phyloP scores from a whole-genome alignment of 2,888 invertebrate species.

The Macrophya alboannulata region DNA sequence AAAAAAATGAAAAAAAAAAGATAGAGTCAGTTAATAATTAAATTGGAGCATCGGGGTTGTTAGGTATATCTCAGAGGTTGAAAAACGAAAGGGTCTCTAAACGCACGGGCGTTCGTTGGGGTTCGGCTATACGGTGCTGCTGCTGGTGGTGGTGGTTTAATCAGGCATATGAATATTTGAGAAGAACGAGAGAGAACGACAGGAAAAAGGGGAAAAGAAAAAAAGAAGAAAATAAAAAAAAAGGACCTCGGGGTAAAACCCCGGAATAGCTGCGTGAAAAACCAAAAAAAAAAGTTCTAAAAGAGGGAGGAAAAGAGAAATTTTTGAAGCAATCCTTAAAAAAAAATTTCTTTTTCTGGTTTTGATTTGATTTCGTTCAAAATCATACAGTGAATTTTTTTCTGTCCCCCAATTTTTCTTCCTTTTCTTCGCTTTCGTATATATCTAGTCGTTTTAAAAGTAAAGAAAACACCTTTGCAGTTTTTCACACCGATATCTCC shows the following conservation, averaged over 20 bases:
- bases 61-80: neutral
- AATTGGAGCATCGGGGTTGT: neutral
- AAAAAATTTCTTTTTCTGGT: neutral
- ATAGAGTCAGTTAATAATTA: slow-evolving; percentile 9
- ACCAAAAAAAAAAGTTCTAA: neutral
- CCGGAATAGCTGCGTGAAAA: neutral
- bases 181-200: neutral
- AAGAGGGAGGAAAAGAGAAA: neutral
- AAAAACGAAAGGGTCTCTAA: slow-evolving; percentile 14
- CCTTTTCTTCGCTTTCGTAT: neutral
- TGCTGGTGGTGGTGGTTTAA: slow-evolving; percentile 33
- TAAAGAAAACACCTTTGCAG: neutral
- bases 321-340: neutral
- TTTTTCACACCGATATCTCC: slow-evolving; percentile 89
- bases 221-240: neutral
- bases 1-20: neutral
- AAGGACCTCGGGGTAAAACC: neutral
- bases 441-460: neutral
- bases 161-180: slow-evolving; percentile 48
- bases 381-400: neutral
- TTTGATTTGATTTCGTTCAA: neutral
- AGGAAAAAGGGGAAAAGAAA: neutral
- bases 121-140: neutral
- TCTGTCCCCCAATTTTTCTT: neutral
- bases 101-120: neutral